phyloP scores from a whole-genome alignment of 2,797 vertebrate genomes.

The Peromyscus aztecus region DNA sequence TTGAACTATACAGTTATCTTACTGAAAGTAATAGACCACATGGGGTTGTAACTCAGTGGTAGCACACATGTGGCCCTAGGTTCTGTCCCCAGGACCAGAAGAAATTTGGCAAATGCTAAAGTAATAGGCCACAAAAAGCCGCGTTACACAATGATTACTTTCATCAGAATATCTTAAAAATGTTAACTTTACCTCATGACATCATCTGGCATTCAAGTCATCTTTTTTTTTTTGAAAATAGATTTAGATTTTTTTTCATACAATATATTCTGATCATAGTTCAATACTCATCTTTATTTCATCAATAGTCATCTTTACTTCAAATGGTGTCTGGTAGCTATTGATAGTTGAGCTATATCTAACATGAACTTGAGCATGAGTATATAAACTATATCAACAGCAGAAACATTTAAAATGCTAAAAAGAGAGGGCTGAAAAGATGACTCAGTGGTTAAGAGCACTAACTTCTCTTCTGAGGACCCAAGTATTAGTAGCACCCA shows the following conservation, averaged over 20 bases:
- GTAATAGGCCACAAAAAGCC: background rate
- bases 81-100: background rate
- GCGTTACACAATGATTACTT: background rate
- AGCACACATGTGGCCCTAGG: background rate
- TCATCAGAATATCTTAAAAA: constrained; percentile 13
- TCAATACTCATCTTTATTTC: background rate
- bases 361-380: background rate
- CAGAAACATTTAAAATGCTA: constrained; percentile 49
- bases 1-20: constrained; percentile 7
- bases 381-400: background rate
- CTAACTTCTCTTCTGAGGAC: background rate
- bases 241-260: background rate
- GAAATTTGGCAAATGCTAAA: background rate
- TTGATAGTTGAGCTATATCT: background rate
- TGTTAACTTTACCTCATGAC: constrained; percentile 5
- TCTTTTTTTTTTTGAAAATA: background rate
- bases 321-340: background rate
- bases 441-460: background rate
- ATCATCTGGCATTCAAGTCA: background rate
- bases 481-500: background rate
- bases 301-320: constrained; percentile 39
- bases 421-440: background rate
- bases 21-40: constrained; percentile 43
- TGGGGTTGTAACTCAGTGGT: background rate
- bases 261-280: background rate